phyloP scores from a whole-genome alignment of 2,797 vertebrate genomes.

The Octomys mimax region DNA sequence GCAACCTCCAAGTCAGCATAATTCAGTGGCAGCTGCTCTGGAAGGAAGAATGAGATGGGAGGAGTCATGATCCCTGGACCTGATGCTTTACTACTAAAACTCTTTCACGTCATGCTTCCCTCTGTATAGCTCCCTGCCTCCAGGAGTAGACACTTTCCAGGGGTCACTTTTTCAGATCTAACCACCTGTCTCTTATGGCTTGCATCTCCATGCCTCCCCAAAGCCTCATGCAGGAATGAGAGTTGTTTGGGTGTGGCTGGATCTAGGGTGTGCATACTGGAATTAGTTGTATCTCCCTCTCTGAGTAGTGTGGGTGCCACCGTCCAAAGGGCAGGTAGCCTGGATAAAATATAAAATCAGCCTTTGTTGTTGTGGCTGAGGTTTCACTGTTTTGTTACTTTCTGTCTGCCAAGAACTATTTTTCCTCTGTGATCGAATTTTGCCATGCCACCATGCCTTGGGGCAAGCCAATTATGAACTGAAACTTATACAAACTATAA shows the following conservation, averaged over 20 bases:
- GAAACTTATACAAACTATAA: not conserved
- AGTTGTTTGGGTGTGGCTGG: not conserved
- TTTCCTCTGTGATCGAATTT: not conserved
- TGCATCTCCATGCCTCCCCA: not conserved
- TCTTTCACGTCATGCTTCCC: not conserved
- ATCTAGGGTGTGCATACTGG: not conserved
- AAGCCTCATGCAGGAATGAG: too few relatives aligned
- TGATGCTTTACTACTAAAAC: not conserved
- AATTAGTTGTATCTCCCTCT: not conserved
- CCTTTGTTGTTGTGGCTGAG: not conserved
- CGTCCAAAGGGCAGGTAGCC: not conserved
- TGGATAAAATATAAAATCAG: not conserved
- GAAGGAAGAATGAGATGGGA: not conserved
- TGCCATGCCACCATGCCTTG: not conserved
- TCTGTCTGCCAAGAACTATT: not conserved
- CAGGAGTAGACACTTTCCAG: not conserved
- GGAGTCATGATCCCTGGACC: too few relatives aligned
- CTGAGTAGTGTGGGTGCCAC: not conserved
- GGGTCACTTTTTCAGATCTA: not conserved
- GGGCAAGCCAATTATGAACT: not conserved
- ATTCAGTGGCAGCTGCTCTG: not conserved
- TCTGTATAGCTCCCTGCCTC: not conserved
- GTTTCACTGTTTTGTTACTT: not conserved
- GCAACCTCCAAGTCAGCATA: not conserved
- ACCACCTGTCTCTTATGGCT: not conserved